These are phyloP conservation scores for Plectus sambesii DNA, from an alignment of 1,140 invertebrate genomes.

Conservation along the genomic window DNA sequence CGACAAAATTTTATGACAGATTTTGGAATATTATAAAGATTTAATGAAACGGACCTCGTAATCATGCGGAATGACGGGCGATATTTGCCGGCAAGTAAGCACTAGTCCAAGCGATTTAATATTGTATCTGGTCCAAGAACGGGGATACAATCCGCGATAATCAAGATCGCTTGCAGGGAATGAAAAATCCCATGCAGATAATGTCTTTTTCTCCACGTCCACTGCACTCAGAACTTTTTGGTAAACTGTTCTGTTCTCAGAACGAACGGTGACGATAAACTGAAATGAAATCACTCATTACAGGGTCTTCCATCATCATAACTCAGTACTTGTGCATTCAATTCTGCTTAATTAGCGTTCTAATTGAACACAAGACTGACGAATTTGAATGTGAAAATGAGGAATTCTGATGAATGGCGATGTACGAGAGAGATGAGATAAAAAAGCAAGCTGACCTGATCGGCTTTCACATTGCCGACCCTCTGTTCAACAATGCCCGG, in stretches of 20 bases:
- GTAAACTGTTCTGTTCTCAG: constrained; percentile 58
- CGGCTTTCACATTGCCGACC: constrained; percentile 68
- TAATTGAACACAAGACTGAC: too few species aligned
- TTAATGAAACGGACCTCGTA: constrained; percentile 60
- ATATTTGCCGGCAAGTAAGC: constrained; percentile 70
- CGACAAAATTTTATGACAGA: too few species aligned
- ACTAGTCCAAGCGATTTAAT: constrained; percentile 66
- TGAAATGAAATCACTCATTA: constrained; percentile 24
- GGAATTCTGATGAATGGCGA: too few species aligned
- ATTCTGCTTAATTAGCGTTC: too few species aligned
- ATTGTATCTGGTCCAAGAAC: constrained; percentile 77
- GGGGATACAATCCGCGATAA: constrained; percentile 72
- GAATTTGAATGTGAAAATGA: too few species aligned
- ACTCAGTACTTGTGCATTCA: too few species aligned
- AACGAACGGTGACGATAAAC: constrained; percentile 49
- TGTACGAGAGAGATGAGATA: too few species aligned
- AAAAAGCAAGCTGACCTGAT: constrained; percentile 55
- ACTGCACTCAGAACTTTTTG: constrained; percentile 63
- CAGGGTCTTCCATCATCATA: too few species aligned
- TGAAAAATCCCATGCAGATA: constrained; percentile 55
- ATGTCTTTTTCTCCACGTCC: constrained; percentile 64
- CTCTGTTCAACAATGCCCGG: constrained; percentile 77
- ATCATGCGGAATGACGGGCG: constrained; percentile 81
- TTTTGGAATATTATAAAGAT: too few species aligned
- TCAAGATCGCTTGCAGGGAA: constrained; percentile 49